Evolutionary conservation across 2,888 invertebrate species (phyloP).

Genomic region (Macrophya alboannulata): DNA sequence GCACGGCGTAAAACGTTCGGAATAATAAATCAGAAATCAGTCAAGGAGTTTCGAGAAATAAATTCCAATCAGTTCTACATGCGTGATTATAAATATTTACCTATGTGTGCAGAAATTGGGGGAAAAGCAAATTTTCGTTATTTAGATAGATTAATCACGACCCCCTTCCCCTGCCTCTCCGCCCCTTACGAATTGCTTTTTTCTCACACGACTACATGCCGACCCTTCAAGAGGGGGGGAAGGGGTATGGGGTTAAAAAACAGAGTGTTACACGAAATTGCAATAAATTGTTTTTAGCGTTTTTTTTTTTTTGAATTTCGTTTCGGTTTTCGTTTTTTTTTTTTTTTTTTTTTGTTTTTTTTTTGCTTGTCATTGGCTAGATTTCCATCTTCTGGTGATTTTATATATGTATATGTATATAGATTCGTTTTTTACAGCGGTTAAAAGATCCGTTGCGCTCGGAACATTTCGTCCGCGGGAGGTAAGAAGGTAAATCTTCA

Average conservation of each 20-base stretch:
- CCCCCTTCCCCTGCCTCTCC: background rate
- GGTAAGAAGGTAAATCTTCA: too few species aligned
- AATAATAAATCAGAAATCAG: constrained; percentile 43
- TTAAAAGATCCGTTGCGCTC: background rate
- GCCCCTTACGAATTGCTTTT: background rate
- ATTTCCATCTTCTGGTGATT: too few species aligned
- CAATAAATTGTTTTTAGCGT: background rate
- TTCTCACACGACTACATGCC: background rate
- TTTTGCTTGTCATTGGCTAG: background rate
- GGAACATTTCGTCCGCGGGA: too few species aligned
- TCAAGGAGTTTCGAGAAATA: constrained; percentile 32
- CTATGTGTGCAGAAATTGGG: background rate
- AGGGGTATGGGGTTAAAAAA: background rate
- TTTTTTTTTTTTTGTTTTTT: background rate
- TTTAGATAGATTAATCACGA: background rate
- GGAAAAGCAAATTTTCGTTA: background rate
- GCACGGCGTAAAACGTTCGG: background rate
- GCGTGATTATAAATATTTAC: background rate
- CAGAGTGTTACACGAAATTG: background rate
- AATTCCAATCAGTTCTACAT: constrained; percentile 24
- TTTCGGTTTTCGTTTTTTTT: background rate
- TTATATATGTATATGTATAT: background rate
- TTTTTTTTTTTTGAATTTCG: background rate
- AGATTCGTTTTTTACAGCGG: too few species aligned
- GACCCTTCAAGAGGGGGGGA: background rate